phyloP scores from a whole-genome alignment of 1,140 invertebrate species.

The Globodera ellingtonae region DNA sequence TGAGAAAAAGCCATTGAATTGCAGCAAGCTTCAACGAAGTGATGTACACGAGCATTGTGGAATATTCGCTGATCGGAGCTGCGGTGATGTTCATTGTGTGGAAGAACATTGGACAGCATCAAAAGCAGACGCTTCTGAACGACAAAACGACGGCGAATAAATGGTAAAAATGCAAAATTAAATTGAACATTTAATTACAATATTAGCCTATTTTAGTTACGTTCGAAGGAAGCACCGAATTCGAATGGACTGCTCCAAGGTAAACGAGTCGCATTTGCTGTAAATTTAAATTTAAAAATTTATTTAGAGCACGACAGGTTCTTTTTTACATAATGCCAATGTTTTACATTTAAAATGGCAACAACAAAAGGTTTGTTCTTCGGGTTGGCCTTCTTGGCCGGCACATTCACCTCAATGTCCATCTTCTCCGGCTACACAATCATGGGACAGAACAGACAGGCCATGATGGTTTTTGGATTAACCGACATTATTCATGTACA shows the following conservation, averaged over 20 bases:
- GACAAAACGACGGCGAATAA: conserved; percentile 11
- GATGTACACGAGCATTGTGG: conserved; percentile 90
- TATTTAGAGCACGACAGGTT: conserved; percentile 18
- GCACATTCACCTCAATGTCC: conserved; percentile 64
- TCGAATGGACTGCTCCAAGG: conserved; percentile 62
- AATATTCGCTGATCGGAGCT: conserved; percentile 92
- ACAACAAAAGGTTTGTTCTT: conserved; percentile 51
- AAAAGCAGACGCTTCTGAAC: not conserved
- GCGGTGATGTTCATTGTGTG: conserved; percentile 84
- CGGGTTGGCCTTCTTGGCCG: conserved; percentile 60
- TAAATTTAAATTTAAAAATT: not conserved
- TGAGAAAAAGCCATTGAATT: not conserved
- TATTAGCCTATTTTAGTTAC: conserved; percentile 11
- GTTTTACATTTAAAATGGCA: not conserved
- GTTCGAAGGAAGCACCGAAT: conserved; percentile 60
- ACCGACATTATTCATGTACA: conserved; percentile 60
- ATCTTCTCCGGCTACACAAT: conserved; percentile 62
- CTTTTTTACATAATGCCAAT: not conserved
- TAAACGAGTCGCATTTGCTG: conserved; percentile 34
- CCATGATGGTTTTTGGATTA: conserved; percentile 59
- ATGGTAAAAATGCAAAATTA: conserved; percentile 29
- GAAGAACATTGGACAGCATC: conserved; percentile 39
- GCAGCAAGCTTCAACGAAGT: conserved; percentile 76
- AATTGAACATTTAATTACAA: not conserved
- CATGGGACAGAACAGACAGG: conserved; percentile 44